Percentiles rank a stretch among this genome's conserved stretches.
phyloP scores from a whole-genome alignment of 2,797 vertebrate species.

The Toxotes lorentzi region DNA sequence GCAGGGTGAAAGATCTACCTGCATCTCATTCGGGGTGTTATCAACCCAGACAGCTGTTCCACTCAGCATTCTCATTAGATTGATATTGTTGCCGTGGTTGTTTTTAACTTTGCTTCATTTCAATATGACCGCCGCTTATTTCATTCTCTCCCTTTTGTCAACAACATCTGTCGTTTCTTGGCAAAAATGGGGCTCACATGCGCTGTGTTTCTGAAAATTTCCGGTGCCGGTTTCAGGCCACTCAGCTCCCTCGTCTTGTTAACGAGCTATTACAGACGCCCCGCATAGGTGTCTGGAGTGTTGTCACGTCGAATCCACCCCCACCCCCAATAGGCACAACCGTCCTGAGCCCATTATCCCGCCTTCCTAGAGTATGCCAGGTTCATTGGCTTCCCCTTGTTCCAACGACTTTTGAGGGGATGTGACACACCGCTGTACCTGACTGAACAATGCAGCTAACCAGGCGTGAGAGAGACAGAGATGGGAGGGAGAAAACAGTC shows the following conservation, averaged over 20 bases:
- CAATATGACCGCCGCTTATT: slow-evolving; percentile 67
- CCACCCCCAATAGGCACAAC: not conserved
- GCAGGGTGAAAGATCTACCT: slow-evolving; percentile 76
- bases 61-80: slow-evolving; percentile 79
- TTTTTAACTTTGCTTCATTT: slow-evolving; percentile 71
- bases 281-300: slow-evolving; percentile 48
- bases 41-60: slow-evolving; percentile 80
- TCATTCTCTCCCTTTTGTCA: slow-evolving; percentile 67
- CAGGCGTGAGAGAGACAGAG: slow-evolving; percentile 49
- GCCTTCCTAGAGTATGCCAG: slow-evolving; percentile 30
- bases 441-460: slow-evolving; percentile 59
- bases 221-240: slow-evolving; percentile 17
- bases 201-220: slow-evolving; percentile 43
- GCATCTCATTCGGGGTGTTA: slow-evolving; percentile 63
- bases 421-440: slow-evolving; percentile 49
- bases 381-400: slow-evolving; percentile 50
- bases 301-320: slow-evolving; percentile 29
- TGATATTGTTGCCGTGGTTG: slow-evolving; percentile 74
- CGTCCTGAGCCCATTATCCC: slow-evolving; percentile 36
- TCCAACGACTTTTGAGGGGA: slow-evolving; percentile 53
- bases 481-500: slow-evolving; percentile 35
- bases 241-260: slow-evolving; percentile 53
- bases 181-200: slow-evolving; percentile 27
- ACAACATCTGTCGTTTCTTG: slow-evolving; percentile 79
- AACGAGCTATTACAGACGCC: slow-evolving; percentile 55